Percentiles rank a stretch among this genome's conserved stretches.
Evolutionary conservation across 2,888 invertebrate genomes (phyloP).

Genomic region (Bombyx huttoni): DNA sequence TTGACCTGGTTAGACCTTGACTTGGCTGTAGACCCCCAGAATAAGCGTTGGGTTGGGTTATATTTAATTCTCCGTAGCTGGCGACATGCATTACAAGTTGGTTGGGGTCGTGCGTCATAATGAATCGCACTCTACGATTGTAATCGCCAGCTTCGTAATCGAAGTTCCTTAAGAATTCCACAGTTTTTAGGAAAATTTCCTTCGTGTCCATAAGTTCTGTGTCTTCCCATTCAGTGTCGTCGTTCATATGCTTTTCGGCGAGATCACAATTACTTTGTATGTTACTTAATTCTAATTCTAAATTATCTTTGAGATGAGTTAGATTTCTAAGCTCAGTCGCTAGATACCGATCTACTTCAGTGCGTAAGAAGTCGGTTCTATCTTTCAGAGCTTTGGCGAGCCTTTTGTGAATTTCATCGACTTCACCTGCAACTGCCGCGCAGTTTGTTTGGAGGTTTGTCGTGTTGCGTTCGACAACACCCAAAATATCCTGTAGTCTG

Average conservation of each 20-base stretch:
- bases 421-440: conserved; percentile 91
- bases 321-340: conserved; percentile 89
- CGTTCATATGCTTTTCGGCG: conserved; percentile 94
- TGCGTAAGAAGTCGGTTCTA: conserved; percentile 87
- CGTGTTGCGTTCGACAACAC: conserved; percentile 90
- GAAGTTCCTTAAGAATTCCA: conserved; percentile 95
- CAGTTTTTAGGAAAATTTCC: conserved; percentile 95
- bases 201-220: conserved; percentile 95
- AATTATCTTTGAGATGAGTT: conserved; percentile 90
- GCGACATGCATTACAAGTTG: conserved; percentile 90
- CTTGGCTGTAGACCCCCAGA: conserved; percentile 72
- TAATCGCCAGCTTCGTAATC: conserved; percentile 95
- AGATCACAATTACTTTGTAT: conserved; percentile 97
- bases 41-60: conserved; percentile 76
- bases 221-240: conserved; percentile 92
- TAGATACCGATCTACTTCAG: conserved; percentile 93
- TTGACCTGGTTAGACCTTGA: conserved; percentile 90
- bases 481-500: conserved; percentile 87
- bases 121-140: conserved; percentile 86
- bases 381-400: conserved; percentile 91
- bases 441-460: conserved; percentile 91
- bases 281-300: conserved; percentile 95
- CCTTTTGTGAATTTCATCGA: conserved; percentile 92
- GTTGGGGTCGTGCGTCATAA: conserved; percentile 93
- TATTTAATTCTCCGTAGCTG: conserved; percentile 91